Evolutionary conservation across 2,113 vertebrate genomes (phyloP), one percentile per base, ranked within the genome.

Genomic region (Colinus virginianus): DNA sequence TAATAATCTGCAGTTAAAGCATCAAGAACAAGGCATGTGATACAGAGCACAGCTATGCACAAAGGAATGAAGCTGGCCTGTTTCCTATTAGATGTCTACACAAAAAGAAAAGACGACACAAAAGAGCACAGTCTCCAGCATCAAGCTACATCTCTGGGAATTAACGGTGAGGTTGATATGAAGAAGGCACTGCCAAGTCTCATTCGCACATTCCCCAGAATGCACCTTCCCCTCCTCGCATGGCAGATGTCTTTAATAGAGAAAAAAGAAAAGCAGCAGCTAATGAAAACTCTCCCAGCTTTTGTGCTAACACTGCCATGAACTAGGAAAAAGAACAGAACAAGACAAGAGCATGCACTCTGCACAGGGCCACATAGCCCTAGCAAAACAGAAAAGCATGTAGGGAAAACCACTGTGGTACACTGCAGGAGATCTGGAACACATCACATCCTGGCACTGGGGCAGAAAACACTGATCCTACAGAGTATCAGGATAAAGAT

Each of bases 181-280:
- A 93, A 96, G 71, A 63, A 83, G 55, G 64, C 30, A 63, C 42
- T 55, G 46, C 19, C 28, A 38, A 20, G 28, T 42, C n/a, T 82
- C 63, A 77, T 38, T 17, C 67, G 79, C 17, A 51, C 42, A 38
- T 17, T 59, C 70, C 90, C 62, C 76, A 83, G 36, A 88, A 63
- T 2, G 9, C 34, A 84, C 56, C 51, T 67, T 34, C 12, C 26
- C 32, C 67, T 76, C 45, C 63, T 63, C 75, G 89, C 59, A 76
- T 85, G 63, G 64, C 30, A 48, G 74, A 81, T 62, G 38, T 40
- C 71, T 85, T 72, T 48, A 87, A 25, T 11, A 76, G 28, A 76
- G 49, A 89, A 13, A 66, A 49, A 78, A 93, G 26, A 75, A 84
- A 72, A 89, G 58, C 53, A 82, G 78, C 66, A 68, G 63, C 58